Conservation (phyloP, 2,113 vertebrate species). For the Oenanthe melanoleuca region DNA sequence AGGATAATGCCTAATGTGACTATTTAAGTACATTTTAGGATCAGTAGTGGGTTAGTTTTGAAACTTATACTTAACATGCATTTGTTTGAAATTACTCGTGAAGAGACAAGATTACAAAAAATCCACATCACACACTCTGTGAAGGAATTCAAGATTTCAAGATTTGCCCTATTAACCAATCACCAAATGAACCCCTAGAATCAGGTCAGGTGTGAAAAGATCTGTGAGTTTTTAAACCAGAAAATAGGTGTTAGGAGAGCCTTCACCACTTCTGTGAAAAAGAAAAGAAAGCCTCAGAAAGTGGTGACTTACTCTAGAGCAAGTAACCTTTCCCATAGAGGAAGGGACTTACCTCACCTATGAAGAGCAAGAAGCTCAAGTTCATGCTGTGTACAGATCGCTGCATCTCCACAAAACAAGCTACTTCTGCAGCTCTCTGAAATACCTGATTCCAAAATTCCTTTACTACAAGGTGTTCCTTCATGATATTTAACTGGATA, state of each 20-base stretch:
- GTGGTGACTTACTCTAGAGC: not conserved
- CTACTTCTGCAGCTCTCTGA: not conserved
- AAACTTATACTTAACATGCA: not conserved
- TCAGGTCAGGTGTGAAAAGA: not conserved
- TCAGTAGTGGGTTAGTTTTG: not conserved
- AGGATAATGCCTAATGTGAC: not conserved
- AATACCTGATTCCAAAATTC: not conserved
- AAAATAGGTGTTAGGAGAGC: not conserved
- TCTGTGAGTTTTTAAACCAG: not conserved
- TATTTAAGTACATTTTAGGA: slow-evolving; percentile 40
- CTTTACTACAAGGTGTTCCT: not conserved
- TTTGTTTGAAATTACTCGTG: not conserved
- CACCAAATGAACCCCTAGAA: not conserved
- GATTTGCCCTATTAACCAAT: not conserved
- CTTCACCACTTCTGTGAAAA: not conserved
- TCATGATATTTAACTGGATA: not conserved
- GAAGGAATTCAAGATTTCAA: not conserved
- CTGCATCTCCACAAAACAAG: not conserved
- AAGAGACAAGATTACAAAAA: not conserved
- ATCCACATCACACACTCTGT: not conserved
- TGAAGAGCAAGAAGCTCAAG: not conserved
- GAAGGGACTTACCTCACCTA: not conserved
- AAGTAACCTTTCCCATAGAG: not conserved
- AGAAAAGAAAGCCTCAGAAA: not conserved
- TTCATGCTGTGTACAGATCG: not conserved